Percentiles rank a stretch among this genome's conserved stretches.
phyloP scores from a whole-genome alignment of 2,888 invertebrate species.

The Hydriomena furcata region DNA sequence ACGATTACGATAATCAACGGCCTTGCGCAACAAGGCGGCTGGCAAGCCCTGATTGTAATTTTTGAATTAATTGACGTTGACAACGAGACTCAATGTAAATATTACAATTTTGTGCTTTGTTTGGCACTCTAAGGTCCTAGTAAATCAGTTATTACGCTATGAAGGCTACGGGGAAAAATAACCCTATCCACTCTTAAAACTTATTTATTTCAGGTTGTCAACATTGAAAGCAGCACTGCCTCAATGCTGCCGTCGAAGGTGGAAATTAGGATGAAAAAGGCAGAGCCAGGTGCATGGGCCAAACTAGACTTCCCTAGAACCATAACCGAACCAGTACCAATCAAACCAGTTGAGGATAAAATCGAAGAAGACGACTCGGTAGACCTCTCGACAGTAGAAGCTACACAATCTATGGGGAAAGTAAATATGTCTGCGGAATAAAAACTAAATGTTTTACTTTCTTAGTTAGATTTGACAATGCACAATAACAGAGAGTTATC shows the following conservation, averaged over 20 bases:
- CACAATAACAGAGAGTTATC: constrained; percentile 10
- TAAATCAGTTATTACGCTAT: too few relatives aligned
- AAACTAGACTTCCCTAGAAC: constrained; percentile 86
- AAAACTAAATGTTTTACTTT: not conserved
- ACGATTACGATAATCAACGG: too few relatives aligned
- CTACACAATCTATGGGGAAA: constrained; percentile 67
- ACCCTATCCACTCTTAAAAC: not conserved
- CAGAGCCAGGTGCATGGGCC: constrained; percentile 92
- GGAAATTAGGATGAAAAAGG: constrained; percentile 95
- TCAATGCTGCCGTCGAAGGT: constrained; percentile 95
- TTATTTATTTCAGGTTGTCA: constrained; percentile 86
- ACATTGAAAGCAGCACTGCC: constrained; percentile 87
- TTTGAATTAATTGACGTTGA: too few relatives aligned
- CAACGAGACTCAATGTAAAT: too few relatives aligned
- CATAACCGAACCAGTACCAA: constrained; percentile 46
- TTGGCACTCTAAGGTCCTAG: too few relatives aligned
- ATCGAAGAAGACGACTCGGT: constrained; percentile 85
- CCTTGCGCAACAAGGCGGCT: too few relatives aligned
- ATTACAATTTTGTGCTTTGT: too few relatives aligned
- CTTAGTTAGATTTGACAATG: not conserved
- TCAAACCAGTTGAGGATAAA: constrained; percentile 37
- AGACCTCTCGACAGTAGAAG: constrained; percentile 88
- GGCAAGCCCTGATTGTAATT: too few relatives aligned
- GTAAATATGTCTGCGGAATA: constrained; percentile 62
- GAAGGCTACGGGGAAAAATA: too few relatives aligned